Conservation (phyloP, 2,113 vertebrate species). For the Bubo bubo region DNA sequence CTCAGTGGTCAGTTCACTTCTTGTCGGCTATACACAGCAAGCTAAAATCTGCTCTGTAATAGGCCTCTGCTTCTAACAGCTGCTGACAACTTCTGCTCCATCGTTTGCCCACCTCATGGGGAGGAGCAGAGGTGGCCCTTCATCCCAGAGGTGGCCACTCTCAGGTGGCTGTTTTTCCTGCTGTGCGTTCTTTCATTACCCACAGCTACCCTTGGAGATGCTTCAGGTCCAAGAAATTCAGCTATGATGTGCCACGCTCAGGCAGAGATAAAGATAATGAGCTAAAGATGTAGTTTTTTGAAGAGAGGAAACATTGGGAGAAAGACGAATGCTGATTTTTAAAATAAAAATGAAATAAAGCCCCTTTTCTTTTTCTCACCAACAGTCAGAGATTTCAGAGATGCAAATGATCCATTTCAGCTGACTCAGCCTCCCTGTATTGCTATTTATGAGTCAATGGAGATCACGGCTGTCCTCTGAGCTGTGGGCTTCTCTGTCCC, state of each 20-base stretch:
- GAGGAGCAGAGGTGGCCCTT: background rate
- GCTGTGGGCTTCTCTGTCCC: background rate
- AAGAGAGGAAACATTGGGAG: background rate
- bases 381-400: background rate
- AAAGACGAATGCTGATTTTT: background rate
- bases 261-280: background rate
- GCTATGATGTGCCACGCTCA: background rate
- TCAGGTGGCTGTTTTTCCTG: background rate
- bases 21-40: background rate
- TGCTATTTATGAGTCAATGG: background rate
- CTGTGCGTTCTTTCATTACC: slow-evolving; percentile 7
- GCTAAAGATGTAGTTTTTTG: background rate
- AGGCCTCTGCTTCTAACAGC: background rate
- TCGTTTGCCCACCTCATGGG: background rate
- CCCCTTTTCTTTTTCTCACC: background rate
- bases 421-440: background rate
- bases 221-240: background rate
- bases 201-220: background rate
- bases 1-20: background rate
- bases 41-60: background rate
- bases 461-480: background rate
- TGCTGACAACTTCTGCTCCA: background rate
- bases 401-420: background rate
- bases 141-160: background rate
- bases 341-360: background rate